Evolutionary conservation across 2,113 vertebrate genomes (phyloP).

Genomic region (Scophthalmus maximus): DNA sequence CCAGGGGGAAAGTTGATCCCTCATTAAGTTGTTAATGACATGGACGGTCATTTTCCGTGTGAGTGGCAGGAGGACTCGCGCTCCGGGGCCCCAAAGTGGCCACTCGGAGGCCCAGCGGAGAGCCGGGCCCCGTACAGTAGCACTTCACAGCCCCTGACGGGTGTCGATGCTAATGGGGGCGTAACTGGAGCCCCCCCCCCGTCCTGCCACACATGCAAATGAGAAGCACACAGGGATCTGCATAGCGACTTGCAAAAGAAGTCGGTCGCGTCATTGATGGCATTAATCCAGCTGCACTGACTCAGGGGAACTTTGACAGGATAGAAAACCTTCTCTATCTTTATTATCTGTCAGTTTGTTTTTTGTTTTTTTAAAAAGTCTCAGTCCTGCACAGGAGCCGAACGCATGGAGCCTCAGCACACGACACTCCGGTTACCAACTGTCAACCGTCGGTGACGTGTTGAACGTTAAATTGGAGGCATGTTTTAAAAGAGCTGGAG

Average conservation of each 20-base stretch:
- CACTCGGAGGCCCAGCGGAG: slow-evolving; percentile 13
- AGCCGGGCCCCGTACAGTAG: slow-evolving; percentile 47
- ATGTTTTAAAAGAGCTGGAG: no score
- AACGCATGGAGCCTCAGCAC: no score
- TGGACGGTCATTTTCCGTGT: slow-evolving; percentile 7
- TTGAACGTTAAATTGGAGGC: no score
- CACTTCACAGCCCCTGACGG: slow-evolving; percentile 33
- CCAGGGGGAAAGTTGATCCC: slow-evolving; percentile 62
- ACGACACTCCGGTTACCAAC: no score
- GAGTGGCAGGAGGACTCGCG: slow-evolving; percentile 1
- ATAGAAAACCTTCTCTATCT: no score
- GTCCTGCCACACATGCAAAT: slow-evolving; percentile 51
- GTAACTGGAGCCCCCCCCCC: slow-evolving; percentile 1
- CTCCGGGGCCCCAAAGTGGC: no score
- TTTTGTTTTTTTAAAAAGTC: no score
- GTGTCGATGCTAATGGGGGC: slow-evolving; percentile 63
- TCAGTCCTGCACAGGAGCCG: no score
- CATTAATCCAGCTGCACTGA: slow-evolving; percentile 30
- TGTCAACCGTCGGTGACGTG: no score
- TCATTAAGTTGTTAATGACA: slow-evolving; percentile 76
- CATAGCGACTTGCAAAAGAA: slow-evolving; percentile 23
- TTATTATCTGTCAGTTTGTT: no score
- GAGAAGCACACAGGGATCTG: slow-evolving; percentile 53
- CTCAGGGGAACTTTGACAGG: neutral
- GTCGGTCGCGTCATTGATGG: no score